Evolutionary conservation across 2,113 vertebrate species (phyloP).

Genomic region (Catharus bicknelli): DNA sequence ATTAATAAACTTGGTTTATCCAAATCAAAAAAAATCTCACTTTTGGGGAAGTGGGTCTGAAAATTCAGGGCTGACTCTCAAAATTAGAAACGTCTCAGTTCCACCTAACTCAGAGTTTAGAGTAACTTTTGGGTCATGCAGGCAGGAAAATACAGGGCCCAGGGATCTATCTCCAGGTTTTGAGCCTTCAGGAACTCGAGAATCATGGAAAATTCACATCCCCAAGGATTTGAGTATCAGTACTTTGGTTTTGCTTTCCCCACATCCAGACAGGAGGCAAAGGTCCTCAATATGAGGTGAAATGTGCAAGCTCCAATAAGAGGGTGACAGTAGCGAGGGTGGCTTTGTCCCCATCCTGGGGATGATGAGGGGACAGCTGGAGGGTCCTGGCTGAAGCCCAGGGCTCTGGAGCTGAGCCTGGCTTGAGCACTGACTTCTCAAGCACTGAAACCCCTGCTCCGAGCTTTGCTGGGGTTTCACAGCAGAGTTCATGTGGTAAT

Average conservation of each 20-base stretch:
- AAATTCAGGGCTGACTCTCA: neutral
- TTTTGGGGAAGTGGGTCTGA: neutral
- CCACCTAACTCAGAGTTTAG: neutral
- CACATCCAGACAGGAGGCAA: neutral
- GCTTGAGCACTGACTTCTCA: accelerated
- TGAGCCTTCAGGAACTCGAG: neutral
- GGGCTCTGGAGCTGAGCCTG: neutral
- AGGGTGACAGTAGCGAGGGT: neutral
- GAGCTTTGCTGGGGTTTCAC: neutral
- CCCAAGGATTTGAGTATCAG: neutral
- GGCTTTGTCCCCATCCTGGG: neutral
- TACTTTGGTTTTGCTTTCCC: neutral
- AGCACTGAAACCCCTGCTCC: neutral
- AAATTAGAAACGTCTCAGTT: neutral
- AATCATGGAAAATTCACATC: neutral
- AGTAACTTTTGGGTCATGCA: neutral
- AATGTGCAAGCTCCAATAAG: neutral
- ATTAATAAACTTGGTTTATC: neutral
- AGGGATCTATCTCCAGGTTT: neutral
- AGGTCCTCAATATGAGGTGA: neutral
- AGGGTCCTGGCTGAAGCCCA: accelerated
- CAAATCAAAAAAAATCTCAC: neutral
- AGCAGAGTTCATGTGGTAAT: neutral
- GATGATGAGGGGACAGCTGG: accelerated
- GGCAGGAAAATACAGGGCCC: neutral